Evolutionary conservation across 1,140 invertebrate species (phyloP).

Genomic region (Plectus sambesii): DNA sequence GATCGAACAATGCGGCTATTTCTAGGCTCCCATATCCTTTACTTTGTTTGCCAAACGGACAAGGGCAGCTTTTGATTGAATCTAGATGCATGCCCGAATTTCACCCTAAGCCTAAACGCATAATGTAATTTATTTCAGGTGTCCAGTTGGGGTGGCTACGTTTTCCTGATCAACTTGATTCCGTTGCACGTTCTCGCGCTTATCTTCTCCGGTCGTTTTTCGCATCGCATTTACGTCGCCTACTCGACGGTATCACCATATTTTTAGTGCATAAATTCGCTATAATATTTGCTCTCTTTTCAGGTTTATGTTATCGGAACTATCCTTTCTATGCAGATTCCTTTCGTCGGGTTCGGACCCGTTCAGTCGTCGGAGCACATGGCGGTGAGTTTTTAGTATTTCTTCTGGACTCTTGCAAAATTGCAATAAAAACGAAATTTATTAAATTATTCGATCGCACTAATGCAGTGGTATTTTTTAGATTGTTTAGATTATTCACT

Average conservation of each 20-base stretch:
- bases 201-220: conserved; percentile 80
- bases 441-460: too few relatives aligned
- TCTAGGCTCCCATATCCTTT: too few relatives aligned
- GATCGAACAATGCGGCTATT: too few relatives aligned
- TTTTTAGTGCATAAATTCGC: too few relatives aligned
- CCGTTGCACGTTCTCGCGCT: conserved; percentile 88
- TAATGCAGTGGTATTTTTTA: conserved; percentile 14
- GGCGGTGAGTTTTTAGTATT: conserved; percentile 55
- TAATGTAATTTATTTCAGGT: conserved; percentile 58
- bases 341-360: conserved; percentile 96
- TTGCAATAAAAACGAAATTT: too few relatives aligned
- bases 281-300: too few relatives aligned
- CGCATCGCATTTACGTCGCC: conserved; percentile 77
- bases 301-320: conserved; percentile 71
- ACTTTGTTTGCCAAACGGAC: too few relatives aligned
- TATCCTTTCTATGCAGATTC: conserved; percentile 94
- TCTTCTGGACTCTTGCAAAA: neutral
- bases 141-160: conserved; percentile 95
- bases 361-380: conserved; percentile 96
- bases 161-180: conserved; percentile 93
- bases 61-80: too few relatives aligned
- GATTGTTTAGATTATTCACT: too few relatives aligned
- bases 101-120: neutral
- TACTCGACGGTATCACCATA: conserved; percentile 94
- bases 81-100: too few relatives aligned